Base-by-base conservation (phyloP, 2,888 invertebrate species). In the Eilema depressum region DNA sequence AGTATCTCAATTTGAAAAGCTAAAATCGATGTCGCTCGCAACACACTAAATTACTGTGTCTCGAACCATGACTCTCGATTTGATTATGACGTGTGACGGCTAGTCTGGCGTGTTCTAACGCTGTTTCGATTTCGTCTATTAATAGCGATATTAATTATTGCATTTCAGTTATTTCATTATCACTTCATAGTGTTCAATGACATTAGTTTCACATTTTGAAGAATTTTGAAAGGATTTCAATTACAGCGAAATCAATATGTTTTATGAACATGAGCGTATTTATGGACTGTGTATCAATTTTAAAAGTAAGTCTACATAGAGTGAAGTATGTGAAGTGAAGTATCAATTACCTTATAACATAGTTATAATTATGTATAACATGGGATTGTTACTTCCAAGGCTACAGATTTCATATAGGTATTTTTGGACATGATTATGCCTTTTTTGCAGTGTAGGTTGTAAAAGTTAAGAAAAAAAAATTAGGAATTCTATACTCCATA, bases 11-110 rank as follows among this genome's bases (percentile, higher is more conserved):
- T 37, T 63, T 47, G 59, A 33, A 74, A 68, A 74, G 62, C 63
- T 70, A 70, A 70, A 70, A 70, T 47, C 68, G 59, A 59, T 70
- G 26, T 67, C 61, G 71, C 59, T 71, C 57, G 68, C 79, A 82
- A 83, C 82, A 77, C 77, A 73, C 84, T 78, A 85, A 87, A 88
- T 88, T 88, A 83, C 82, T 72, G 75, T 83, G 85, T 85, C 84
- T 82, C 78, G 80, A 67, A 73, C 69, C 77, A 74, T 83, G 84
- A 85, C 86, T 85, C 80, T 82, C 82, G 81, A 83, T 83, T 82
- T 84, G 85, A 85, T n/a, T 82, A 84, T 81, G 78, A 82, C 79
- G 82, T 82, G 79, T 83, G 88, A 88, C 87, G 86, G 85, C 81
- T 85, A 82, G 84, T 80, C 81, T 81, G 75, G 72, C 80, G 70